phyloP scores from a whole-genome alignment of 2,888 invertebrate species.

The Dryadula phaetusa region DNA sequence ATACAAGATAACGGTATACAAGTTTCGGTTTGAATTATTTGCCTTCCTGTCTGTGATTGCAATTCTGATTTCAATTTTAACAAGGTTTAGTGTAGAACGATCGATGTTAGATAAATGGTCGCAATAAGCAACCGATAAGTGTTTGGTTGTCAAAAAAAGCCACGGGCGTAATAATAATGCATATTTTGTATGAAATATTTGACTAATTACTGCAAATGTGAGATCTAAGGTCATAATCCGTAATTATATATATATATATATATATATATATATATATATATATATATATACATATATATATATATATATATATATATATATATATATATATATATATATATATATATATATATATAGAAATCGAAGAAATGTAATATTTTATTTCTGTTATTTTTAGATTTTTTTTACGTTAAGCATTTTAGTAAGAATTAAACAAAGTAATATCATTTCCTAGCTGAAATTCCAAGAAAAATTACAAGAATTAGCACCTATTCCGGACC shows the following conservation, averaged over 20 bases:
- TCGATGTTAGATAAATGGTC: no score
- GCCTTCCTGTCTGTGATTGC: neutral
- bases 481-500: slow-evolving; percentile 87
- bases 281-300: neutral
- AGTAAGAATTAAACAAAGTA: neutral
- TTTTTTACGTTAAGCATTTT: no score
- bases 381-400: no score
- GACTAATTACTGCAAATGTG: neutral
- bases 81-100: neutral
- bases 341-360: no score
- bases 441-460: slow-evolving; percentile 70
- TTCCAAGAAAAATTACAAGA: slow-evolving; percentile 90
- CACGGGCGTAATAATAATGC: no score
- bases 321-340: no score
- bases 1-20: neutral
- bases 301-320: neutral
- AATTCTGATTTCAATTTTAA: neutral
- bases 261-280: neutral
- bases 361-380: no score
- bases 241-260: no score
- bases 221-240: neutral
- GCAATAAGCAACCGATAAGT: no score
- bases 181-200: no score
- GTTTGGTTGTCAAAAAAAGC: no score
- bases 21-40: neutral